Evolutionary conservation across 2,888 invertebrate genomes (phyloP), one percentile per base, ranked within the genome.

Genomic region (Drosophila emarginata): DNA sequence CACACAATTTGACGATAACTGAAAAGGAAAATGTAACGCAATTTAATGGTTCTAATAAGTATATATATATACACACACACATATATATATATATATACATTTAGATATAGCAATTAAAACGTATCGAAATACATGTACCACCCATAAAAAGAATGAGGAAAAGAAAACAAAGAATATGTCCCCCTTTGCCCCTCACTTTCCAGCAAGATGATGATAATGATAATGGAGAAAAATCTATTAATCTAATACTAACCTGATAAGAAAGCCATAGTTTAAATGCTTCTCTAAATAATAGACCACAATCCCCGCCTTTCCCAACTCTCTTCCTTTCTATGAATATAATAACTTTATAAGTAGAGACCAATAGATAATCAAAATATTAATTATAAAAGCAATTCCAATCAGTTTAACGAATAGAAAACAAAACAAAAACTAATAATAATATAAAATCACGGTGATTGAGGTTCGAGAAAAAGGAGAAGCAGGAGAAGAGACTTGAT

Each of bases 21-120:
- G 28, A 53, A 28, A 32, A 28, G 28, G 32, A 56, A 57, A 57
- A 39, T 57, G 57, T 57, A 57, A 39, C 23, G 57, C 57, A 57
- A 39, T 57, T 57, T 57, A 66, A 63, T 73, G 64, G 72, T 72
- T 76, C 72, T 76, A 64, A 62, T 61, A 61, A 64, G 45, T 57
- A 66, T 21, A 51, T 36, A 63, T 56, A 61, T 4, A 62, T 40
- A 62, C 18, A 74, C 40, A 53, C n/a, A 53, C 14, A 53, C 9
- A 32, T 32, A 32, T 37, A 57, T 56, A 39, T 23, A 57, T 23
- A 23, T 59, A 32, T 40, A 53, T 15, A 53, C 32, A 53, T 18
- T 11, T 54, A 54, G 54, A 18, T 36, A 36, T 54, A 54, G 54
- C 54, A 36, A 54, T 54, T 52, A 52, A 52, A 52, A 50, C 45